A percentile compares a stretch with the other conserved stretches of the same genome.
Evolutionary conservation across 2,113 vertebrate genomes (phyloP).

Genomic region (Tauraco erythrolophus): DNA sequence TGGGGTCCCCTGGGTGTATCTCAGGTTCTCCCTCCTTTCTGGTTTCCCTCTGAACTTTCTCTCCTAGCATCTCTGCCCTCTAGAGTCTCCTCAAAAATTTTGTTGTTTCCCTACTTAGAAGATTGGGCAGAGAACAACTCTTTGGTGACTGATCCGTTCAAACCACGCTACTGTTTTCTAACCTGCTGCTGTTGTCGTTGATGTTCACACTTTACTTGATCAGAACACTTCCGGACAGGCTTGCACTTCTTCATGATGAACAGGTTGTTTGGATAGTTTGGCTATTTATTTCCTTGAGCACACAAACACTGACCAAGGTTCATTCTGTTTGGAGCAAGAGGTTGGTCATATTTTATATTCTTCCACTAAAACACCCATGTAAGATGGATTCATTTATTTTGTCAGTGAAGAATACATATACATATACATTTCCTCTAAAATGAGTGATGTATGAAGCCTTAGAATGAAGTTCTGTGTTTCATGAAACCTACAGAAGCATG

Average conservation of each 20-base stretch:
- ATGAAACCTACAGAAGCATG: not conserved
- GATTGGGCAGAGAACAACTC: not conserved
- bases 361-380: not conserved
- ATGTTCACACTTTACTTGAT: not conserved
- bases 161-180: not conserved
- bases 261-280: not conserved
- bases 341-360: not conserved
- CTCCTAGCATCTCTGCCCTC: not conserved
- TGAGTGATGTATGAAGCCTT: not conserved
- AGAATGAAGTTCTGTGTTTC: not conserved
- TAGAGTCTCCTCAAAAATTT: not conserved
- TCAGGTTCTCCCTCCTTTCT: not conserved
- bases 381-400: not conserved
- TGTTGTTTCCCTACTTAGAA: not conserved
- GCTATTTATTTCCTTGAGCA: not conserved
- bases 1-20: not conserved
- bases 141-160: accelerated
- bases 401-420: not conserved
- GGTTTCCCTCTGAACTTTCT: not conserved
- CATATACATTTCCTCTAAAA: not conserved
- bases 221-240: not conserved
- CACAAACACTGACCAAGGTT: not conserved
- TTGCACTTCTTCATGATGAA: not conserved
- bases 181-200: accelerated
- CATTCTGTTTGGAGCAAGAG: not conserved